Percentiles rank a stretch among this genome's conserved stretches.
Evolutionary conservation across 2,797 vertebrate species (phyloP).

Genomic region (Pagetopsis macropterus): DNA sequence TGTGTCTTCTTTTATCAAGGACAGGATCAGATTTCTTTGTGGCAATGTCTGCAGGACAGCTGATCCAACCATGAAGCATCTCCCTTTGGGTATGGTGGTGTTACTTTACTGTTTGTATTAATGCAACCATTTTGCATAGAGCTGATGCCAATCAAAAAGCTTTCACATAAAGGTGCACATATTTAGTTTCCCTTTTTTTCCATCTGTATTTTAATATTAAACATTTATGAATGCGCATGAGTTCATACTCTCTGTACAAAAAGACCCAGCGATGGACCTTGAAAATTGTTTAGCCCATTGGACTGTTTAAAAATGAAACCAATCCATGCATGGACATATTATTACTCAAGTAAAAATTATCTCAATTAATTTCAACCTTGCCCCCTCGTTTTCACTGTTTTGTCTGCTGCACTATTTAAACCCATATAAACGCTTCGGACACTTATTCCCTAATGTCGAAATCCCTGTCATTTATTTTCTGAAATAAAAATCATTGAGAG

Average conservation of each 20-base stretch:
- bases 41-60: slow-evolving; percentile 35
- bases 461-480: slow-evolving; percentile 39
- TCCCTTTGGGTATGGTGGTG: slow-evolving; percentile 32
- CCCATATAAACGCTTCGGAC: neutral
- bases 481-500: slow-evolving; percentile 25
- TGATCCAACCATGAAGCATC: slow-evolving; percentile 46
- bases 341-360: neutral
- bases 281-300: neutral
- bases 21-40: slow-evolving; percentile 44
- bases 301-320: neutral
- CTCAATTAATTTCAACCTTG: neutral
- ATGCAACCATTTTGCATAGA: slow-evolving; percentile 28
- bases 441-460: slow-evolving; percentile 17
- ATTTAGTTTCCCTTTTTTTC: neutral
- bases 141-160: slow-evolving; percentile 7
- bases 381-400: slow-evolving; percentile 9
- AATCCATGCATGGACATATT: neutral
- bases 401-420: neutral
- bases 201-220: neutral
- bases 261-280: neutral
- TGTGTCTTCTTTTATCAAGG: slow-evolving; percentile 56
- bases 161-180: slow-evolving; percentile 11
- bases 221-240: slow-evolving; percentile 3
- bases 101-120: slow-evolving; percentile 19
- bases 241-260: slow-evolving; percentile 4